Evolutionary conservation across 2,888 invertebrate genomes (phyloP).

Genomic region (Mesochorus sp.): DNA sequence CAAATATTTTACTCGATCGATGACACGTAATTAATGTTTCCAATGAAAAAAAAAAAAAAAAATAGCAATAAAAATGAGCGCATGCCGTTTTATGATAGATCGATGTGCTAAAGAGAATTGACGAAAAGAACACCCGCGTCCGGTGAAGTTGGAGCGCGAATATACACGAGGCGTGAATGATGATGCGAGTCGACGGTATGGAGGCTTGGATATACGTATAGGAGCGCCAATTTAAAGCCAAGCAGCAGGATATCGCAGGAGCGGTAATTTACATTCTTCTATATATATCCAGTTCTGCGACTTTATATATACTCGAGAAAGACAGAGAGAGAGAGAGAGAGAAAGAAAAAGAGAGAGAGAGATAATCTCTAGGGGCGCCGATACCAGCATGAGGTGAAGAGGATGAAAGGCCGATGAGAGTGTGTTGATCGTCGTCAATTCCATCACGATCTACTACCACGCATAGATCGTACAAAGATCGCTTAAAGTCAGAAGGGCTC

Average conservation of each 20-base stretch:
- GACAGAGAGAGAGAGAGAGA: background rate
- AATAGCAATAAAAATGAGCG: too few relatives aligned
- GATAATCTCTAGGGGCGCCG: background rate
- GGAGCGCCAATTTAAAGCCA: background rate
- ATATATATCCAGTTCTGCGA: conserved; percentile 65
- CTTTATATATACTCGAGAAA: too few relatives aligned
- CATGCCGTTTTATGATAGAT: too few relatives aligned
- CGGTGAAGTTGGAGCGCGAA: too few relatives aligned
- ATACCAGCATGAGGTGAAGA: conserved; percentile 31
- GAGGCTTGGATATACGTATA: too few relatives aligned
- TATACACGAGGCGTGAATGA: conserved; percentile 14
- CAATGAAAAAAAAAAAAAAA: too few relatives aligned
- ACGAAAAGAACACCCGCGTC: too few relatives aligned
- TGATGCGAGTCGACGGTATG: background rate
- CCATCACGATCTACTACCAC: background rate
- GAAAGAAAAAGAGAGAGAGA: background rate
- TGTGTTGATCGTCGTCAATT: conserved; percentile 17
- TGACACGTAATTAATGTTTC: too few relatives aligned
- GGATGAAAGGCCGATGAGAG: conserved; percentile 17
- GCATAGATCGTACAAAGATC: background rate
- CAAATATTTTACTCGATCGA: too few relatives aligned
- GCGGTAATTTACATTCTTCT: conserved; percentile 76
- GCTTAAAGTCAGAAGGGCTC: background rate
- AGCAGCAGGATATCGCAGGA: conserved; percentile 31
- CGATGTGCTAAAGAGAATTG: too few relatives aligned